Base-by-base conservation (phyloP, 2,888 invertebrate species). In the Lomographa bimaculata region DNA sequence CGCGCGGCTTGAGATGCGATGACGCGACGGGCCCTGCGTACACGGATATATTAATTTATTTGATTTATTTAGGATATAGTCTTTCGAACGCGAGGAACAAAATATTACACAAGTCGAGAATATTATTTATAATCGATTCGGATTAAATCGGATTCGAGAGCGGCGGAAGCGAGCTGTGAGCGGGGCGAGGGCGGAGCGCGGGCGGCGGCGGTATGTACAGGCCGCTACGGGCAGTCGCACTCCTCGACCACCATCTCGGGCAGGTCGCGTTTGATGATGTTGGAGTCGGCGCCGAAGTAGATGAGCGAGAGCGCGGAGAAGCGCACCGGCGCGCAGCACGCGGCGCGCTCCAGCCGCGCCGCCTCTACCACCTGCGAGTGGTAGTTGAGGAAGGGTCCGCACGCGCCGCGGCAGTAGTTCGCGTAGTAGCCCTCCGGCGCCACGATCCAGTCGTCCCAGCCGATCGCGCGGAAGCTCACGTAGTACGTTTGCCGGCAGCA, bases 201-300 rank as follows among this genome's bases (percentile, higher is more conserved):
- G 51, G 60, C 63, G 63, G 71, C 66, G 57, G 67, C 19, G 71
- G 73, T 74, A 71, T 75, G 76, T 74, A 74, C 77, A 75, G 64
- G 65, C 60, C 73, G 84, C 79, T 92, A 97, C 63, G 97, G 97
- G 86, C 97, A 97, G 62, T 97, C 97, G 89, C 97, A 97, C 90
- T 97, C 97, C 83, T 97, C 97, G 51, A 97, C 97, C 63, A 97
- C 96, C 97, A 97, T 97, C 91, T 97, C 97, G 57, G 97, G 97
- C 76, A 97, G 90, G 90, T 97, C 97, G 68, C 97, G 92, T 83
- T 97, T 97, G 81, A 97, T 96, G 80, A 97, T 96, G 89, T 94
- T 95, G 57, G 94, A 93, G 87, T 96, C 96, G 47, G 93, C 94
- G 59, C 97, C 97, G 86, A 96, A 96, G 87, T 97, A 97, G 75